Evolutionary conservation across 1,140 invertebrate genomes (phyloP).

Genomic region (Drosophila lini): DNA sequence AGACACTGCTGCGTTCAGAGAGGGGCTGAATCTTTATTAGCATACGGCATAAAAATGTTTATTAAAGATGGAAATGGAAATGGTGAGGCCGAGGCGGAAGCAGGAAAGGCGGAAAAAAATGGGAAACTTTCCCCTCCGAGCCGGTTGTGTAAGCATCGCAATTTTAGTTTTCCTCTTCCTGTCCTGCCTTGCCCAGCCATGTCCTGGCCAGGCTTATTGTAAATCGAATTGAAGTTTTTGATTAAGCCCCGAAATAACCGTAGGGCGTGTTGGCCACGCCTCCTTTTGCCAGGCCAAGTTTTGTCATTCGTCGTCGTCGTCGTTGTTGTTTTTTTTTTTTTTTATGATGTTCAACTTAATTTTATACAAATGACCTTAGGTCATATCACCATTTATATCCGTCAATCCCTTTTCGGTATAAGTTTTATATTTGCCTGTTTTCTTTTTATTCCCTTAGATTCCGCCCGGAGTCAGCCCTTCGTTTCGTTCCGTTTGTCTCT

Average conservation of each 20-base stretch:
- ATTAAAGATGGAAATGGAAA: constrained; percentile 73
- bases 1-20: constrained; percentile 41
- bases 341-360: constrained; percentile 83
- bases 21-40: constrained; percentile 76
- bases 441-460: constrained; percentile 33
- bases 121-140: constrained; percentile 23
- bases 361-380: constrained; percentile 82
- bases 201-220: constrained; percentile 59
- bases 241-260: constrained; percentile 65
- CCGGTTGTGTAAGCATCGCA: constrained; percentile 40
- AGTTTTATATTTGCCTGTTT: constrained; percentile 81
- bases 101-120: constrained; percentile 21
- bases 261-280: constrained; percentile 42
- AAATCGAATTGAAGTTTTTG: constrained; percentile 81
- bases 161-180: constrained; percentile 60
- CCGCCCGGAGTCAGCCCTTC: constrained; percentile 5
- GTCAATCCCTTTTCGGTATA: constrained; percentile 82
- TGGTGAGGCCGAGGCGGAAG: constrained; percentile 36
- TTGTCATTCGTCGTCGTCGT: constrained; percentile 32
- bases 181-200: not conserved
- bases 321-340: constrained; percentile 37
- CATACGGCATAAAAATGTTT: constrained; percentile 82
- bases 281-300: constrained; percentile 28
- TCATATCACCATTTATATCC: constrained; percentile 83
- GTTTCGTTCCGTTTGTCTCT: constrained; percentile 45